Percentiles rank a stretch among this genome's conserved stretches.
Conservation (phyloP, 2,797 vertebrate genomes). For the Poecilia picta region DNA sequence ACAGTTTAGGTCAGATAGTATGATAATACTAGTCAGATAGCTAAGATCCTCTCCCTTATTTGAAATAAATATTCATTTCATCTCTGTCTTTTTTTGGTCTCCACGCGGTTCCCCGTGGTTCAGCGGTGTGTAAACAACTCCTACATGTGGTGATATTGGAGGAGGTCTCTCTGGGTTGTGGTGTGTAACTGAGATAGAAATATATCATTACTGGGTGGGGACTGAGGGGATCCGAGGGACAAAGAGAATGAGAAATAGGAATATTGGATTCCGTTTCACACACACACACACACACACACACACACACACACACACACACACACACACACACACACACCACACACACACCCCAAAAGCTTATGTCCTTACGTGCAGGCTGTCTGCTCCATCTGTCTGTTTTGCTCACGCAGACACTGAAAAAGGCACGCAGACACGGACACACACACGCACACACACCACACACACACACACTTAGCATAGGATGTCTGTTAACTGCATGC, state of each 20-base stretch:
- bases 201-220: slow-evolving; percentile 77
- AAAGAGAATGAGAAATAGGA: slow-evolving; percentile 72
- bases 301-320: neutral
- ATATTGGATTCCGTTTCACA: slow-evolving; percentile 77
- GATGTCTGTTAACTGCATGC: slow-evolving; percentile 64
- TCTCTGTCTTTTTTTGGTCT: slow-evolving; percentile 60
- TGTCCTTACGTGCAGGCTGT: slow-evolving; percentile 67
- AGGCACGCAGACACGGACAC: slow-evolving; percentile 27
- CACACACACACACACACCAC: slow-evolving; percentile 34
- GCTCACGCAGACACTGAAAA: slow-evolving; percentile 32
- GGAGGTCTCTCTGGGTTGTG: slow-evolving; percentile 71
- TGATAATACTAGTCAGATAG: slow-evolving; percentile 66
- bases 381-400: slow-evolving; percentile 66
- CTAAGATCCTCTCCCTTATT: slow-evolving; percentile 64
- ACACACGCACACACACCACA: slow-evolving; percentile 36
- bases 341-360: slow-evolving; percentile 37
- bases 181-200: slow-evolving; percentile 77
- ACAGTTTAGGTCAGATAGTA: slow-evolving; percentile 75
- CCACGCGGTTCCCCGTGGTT: slow-evolving; percentile 61
- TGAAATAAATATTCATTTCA: slow-evolving; percentile 80
- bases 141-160: slow-evolving; percentile 76
- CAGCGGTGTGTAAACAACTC: slow-evolving; percentile 78
- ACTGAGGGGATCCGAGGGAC: slow-evolving; percentile 70
- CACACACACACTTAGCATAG: slow-evolving; percentile 61
- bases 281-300: slow-evolving; percentile 17